phyloP scores from a whole-genome alignment of 1,140 invertebrate genomes.

The Drosophila busckii region DNA sequence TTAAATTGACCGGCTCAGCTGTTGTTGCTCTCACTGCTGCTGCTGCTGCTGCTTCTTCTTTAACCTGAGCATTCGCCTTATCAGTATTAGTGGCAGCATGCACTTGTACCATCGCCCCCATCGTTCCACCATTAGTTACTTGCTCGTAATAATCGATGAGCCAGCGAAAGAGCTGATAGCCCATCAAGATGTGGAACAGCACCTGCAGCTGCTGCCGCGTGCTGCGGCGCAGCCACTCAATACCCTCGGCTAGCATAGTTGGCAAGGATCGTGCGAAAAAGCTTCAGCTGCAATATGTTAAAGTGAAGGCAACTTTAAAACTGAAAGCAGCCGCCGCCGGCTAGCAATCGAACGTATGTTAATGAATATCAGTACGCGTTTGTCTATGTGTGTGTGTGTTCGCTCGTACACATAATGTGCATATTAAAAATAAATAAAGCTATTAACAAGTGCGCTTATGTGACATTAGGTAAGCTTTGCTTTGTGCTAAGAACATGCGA shows the following conservation, averaged over 20 bases:
- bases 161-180: constrained; percentile 66
- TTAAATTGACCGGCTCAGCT: not conserved
- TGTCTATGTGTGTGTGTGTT: no score
- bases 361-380: no score
- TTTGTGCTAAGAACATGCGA: no score
- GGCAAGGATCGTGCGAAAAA: constrained; percentile 7
- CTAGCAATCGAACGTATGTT: no score
- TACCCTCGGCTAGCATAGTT: constrained; percentile 44
- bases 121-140: constrained; percentile 20
- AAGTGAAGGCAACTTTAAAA: no score
- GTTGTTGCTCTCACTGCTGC: constrained; percentile 1
- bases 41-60: constrained; percentile 1
- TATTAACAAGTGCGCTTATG: no score
- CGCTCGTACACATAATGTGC: no score
- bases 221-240: constrained; percentile 43
- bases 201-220: constrained; percentile 10
- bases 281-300: constrained; percentile 15
- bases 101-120: constrained; percentile 10
- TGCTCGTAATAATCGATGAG: constrained; percentile 39
- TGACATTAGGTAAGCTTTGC: no score
- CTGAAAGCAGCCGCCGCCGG: no score
- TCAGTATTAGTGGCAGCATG: constrained; percentile 32
- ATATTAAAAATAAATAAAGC: no score
- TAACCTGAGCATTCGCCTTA: constrained; percentile 33
- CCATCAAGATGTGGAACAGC: constrained; percentile 47